phyloP scores from a whole-genome alignment of 2,113 vertebrate genomes.

The Gymnarchus niloticus region DNA sequence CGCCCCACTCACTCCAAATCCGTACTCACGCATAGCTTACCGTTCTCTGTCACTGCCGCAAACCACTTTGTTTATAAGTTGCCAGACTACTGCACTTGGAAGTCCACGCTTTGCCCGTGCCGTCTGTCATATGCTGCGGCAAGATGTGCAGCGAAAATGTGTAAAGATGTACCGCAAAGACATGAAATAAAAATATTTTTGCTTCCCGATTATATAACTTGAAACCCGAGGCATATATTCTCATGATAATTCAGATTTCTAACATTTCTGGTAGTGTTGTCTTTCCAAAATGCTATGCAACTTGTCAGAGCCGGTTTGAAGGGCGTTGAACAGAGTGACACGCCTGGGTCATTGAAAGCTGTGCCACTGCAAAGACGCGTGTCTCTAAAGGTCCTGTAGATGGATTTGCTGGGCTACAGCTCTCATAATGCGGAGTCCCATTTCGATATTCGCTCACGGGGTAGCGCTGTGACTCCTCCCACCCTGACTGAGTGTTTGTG shows the following conservation, averaged over 20 bases:
- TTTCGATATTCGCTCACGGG: background rate
- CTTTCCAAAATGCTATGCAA: background rate
- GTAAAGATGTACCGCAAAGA: background rate
- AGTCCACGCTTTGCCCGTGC: no score
- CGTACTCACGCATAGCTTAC: background rate
- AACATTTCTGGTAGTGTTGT: background rate
- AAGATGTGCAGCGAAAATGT: background rate
- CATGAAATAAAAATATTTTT: background rate
- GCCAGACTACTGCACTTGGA: background rate
- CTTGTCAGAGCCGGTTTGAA: constrained; percentile 6
- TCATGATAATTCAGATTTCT: no score
- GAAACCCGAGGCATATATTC: background rate
- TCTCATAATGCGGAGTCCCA: background rate
- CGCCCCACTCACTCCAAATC: background rate
- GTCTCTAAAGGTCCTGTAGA: background rate
- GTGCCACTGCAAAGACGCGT: background rate
- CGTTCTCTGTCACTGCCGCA: background rate
- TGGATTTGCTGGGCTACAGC: no score
- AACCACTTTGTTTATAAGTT: background rate
- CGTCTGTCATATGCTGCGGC: background rate
- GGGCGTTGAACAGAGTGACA: background rate
- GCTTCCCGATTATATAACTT: background rate
- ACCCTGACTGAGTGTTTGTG: background rate
- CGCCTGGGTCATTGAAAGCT: background rate
- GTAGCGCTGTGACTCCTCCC: background rate